phyloP scores from a whole-genome alignment of 2,888 invertebrate genomes.

The Epistrophella euchroma region DNA sequence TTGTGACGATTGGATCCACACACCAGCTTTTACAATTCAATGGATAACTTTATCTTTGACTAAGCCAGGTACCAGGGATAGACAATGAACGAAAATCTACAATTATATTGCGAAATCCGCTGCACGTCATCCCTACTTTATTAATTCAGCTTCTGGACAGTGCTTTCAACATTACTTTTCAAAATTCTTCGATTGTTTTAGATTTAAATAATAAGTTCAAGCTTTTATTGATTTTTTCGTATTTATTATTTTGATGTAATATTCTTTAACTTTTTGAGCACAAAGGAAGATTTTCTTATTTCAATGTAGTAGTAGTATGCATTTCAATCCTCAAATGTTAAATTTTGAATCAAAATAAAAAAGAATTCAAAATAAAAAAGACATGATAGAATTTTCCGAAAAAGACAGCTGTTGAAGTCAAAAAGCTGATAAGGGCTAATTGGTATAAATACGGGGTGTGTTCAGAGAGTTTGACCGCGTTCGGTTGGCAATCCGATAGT shows the following conservation, averaged over 20 bases:
- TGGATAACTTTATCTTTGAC: constrained; percentile 38
- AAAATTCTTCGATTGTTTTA: constrained; percentile 5
- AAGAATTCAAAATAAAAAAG: too few species aligned
- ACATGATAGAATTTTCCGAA: constrained; percentile 14
- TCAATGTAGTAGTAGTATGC: background rate
- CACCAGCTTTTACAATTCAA: constrained; percentile 46
- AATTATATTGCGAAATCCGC: constrained; percentile 29
- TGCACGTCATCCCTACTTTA: constrained; percentile 45
- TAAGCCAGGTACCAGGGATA: constrained; percentile 24
- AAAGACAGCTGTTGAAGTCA: constrained; percentile 29
- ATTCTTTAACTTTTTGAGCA: too few species aligned
- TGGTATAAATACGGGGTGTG: constrained; percentile 51
- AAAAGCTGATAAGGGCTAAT: constrained; percentile 44
- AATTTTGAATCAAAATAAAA: constrained; percentile 42
- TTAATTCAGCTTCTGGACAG: background rate
- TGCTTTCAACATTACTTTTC: background rate
- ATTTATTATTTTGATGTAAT: constrained; percentile 6
- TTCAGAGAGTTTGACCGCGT: background rate
- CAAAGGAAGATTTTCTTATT: too few species aligned
- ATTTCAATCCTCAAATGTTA: background rate
- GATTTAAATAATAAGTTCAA: background rate
- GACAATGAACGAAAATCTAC: constrained; percentile 28
- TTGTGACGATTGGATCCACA: constrained; percentile 16
- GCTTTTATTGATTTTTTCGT: background rate
- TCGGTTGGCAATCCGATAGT: too few species aligned